phyloP scores from a whole-genome alignment of 2,113 vertebrate genomes.

The Ramphastos sulfuratus region DNA sequence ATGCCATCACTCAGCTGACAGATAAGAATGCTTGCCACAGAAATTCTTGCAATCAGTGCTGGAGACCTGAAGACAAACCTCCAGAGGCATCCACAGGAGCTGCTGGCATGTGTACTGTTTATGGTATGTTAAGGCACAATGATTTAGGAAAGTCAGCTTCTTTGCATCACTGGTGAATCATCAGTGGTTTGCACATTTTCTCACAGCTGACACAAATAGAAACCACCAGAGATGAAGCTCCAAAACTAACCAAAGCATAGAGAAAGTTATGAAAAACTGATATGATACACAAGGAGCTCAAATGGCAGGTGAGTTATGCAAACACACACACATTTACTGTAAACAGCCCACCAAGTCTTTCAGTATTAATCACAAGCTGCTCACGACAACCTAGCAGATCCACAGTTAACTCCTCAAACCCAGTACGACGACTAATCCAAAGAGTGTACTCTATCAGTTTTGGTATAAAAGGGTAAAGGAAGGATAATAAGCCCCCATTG shows the following conservation, averaged over 20 bases:
- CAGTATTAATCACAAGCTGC: neutral
- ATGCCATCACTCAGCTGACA: neutral
- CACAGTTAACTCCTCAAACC: neutral
- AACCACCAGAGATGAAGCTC: conserved; percentile 36
- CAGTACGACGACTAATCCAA: neutral
- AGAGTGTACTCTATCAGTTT: neutral
- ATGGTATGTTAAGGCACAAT: conserved; percentile 42
- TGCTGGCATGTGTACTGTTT: neutral
- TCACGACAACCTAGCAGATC: conserved; percentile 11
- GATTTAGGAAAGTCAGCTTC: conserved; percentile 22
- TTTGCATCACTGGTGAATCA: neutral
- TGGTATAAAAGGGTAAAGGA: conserved; percentile 19
- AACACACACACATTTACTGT: conserved; percentile 48
- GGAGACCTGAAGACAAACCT: neutral
- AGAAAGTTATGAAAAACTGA: neutral
- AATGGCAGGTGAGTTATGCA: neutral
- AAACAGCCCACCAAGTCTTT: conserved; percentile 21
- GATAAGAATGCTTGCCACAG: neutral
- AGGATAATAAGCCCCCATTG: conserved; percentile 1
- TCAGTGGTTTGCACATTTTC: neutral
- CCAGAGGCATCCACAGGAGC: neutral
- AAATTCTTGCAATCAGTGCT: neutral
- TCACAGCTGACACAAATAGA: neutral
- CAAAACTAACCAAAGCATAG: conserved; percentile 7
- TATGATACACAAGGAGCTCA: neutral